These are phyloP conservation scores for Mixornis gularis DNA, from an alignment of 2,113 vertebrate genomes.

Conservation along the genomic window DNA sequence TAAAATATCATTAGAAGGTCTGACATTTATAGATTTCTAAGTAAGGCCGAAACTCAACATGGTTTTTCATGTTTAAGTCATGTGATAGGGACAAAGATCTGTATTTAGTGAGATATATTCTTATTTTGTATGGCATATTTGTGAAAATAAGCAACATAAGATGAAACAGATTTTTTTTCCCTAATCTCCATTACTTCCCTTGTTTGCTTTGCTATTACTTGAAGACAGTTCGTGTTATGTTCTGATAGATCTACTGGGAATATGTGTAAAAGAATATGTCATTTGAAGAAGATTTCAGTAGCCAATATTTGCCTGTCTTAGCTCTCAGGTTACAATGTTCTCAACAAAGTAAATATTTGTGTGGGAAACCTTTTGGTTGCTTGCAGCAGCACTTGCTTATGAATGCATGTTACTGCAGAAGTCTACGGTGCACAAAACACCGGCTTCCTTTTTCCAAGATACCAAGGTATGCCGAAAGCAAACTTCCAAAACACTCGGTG, in stretches of 20 bases:
- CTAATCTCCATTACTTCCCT: neutral
- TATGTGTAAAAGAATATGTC: neutral
- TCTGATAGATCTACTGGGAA: neutral
- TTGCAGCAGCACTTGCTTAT: neutral
- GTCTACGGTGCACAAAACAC: neutral
- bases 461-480: neutral
- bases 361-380: neutral
- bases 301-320: neutral
- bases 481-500: neutral
- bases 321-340: neutral
- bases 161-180: neutral
- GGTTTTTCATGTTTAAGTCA: neutral
- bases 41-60: neutral
- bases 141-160: neutral
- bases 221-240: neutral
- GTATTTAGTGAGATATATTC: neutral
- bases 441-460: neutral
- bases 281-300: neutral
- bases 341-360: neutral
- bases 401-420: conserved; percentile 19
- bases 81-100: neutral
- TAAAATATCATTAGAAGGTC: neutral
- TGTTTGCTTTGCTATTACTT: neutral
- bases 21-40: neutral
- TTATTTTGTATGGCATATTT: neutral